These are phyloP conservation scores for Prionailurus viverrinus DNA, from an alignment of 2,113 vertebrate species.

Conservation along the genomic window DNA sequence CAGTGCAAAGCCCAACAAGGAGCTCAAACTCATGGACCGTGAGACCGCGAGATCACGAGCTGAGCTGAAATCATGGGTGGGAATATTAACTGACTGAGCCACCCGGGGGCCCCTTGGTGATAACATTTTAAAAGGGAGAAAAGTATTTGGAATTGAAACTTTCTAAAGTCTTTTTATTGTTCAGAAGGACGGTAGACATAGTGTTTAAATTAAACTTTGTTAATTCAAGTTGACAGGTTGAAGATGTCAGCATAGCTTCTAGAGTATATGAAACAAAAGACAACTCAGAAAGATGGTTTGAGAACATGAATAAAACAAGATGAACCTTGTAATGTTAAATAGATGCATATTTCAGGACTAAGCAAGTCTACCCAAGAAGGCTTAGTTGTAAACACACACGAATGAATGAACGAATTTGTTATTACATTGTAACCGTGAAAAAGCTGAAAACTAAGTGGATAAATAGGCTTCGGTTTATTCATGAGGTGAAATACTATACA, in stretches of 20 bases:
- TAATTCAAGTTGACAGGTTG: not conserved
- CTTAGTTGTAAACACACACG: not conserved
- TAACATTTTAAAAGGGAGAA: not conserved
- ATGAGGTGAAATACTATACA: not conserved
- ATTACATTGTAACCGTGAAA: not conserved
- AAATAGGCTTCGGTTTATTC: not conserved
- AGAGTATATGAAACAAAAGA: slow-evolving; percentile 24
- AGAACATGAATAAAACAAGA: slow-evolving; percentile 8
- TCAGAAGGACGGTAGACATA: not conserved
- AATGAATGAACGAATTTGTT: not conserved
- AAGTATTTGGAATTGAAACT: not conserved
- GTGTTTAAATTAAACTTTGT: not conserved
- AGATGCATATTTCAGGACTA: not conserved
- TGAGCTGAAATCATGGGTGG: no score
- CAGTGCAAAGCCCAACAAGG: no score
- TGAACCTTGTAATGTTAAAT: not conserved
- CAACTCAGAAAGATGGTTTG: not conserved
- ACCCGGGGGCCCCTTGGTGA: not conserved
- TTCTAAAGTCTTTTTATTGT: not conserved
- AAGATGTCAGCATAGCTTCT: not conserved
- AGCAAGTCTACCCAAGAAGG: not conserved
- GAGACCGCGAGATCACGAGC: no score
- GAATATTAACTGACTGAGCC: no score
- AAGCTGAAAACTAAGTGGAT: not conserved
- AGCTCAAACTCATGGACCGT: no score